These are phyloP conservation scores for Martes flavigula DNA, from an alignment of 2,797 vertebrate genomes.

Conservation along the genomic window DNA sequence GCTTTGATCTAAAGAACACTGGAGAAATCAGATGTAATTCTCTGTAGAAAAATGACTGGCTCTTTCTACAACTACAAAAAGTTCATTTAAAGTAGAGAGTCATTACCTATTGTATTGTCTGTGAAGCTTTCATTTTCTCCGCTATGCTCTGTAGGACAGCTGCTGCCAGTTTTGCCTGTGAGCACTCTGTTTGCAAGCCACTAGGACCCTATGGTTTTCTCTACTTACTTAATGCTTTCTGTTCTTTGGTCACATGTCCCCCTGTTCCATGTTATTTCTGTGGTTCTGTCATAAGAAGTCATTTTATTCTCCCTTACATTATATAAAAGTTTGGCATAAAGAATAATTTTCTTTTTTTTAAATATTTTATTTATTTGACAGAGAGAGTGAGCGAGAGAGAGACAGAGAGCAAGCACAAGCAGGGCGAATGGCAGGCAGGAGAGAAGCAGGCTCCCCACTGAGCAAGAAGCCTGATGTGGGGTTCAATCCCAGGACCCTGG, in stretches of 20 bases:
- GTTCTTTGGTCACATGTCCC: not conserved
- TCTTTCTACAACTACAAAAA: not conserved
- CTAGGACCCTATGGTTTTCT: not conserved
- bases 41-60: not conserved
- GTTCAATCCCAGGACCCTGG: too few species aligned
- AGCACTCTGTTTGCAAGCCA: not conserved
- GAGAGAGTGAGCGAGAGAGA: too few species aligned
- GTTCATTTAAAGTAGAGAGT: not conserved
- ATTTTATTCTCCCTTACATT: not conserved
- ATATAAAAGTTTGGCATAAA: not conserved
- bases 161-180: not conserved
- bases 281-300: not conserved
- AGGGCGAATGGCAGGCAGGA: too few species aligned
- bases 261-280: not conserved
- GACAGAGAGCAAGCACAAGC: too few species aligned
- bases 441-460: too few species aligned
- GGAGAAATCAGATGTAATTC: not conserved
- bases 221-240: not conserved
- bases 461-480: too few species aligned
- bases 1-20: not conserved
- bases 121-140: not conserved
- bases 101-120: not conserved
- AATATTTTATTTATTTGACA: too few species aligned
- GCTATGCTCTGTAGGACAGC: not conserved
- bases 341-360: not conserved